Evolutionary conservation across 2,113 vertebrate genomes (phyloP).

Genomic region (Oxyruncus cristatus): DNA sequence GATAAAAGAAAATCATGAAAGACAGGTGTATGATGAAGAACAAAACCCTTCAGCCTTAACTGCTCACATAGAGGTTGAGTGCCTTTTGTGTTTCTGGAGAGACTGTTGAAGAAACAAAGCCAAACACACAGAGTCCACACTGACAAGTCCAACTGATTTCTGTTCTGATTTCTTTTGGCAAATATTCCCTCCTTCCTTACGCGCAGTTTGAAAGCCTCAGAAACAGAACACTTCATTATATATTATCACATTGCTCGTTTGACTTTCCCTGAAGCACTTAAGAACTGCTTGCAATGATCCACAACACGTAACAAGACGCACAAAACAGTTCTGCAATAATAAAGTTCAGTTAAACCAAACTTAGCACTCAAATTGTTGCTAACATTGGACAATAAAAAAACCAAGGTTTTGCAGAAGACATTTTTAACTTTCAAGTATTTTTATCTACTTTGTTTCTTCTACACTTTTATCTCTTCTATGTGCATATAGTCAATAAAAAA

Average conservation of each 20-base stretch:
- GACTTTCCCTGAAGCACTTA: not conserved
- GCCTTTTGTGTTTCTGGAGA: not conserved
- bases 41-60: not conserved
- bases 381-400: not conserved
- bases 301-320: fast-evolving
- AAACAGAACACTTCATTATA: not conserved
- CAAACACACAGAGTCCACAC: not conserved
- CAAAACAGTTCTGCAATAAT: not conserved
- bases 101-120: not conserved
- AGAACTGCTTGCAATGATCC: not conserved
- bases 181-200: not conserved
- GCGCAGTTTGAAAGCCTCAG: not conserved
- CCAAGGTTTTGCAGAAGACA: not conserved
- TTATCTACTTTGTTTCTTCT: not conserved
- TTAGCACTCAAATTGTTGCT: not conserved
- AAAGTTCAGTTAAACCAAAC: not conserved
- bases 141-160: not conserved
- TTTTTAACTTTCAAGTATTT: not conserved
- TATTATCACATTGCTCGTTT: not conserved
- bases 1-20: not conserved
- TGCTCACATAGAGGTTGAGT: not conserved
- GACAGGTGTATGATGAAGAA: not conserved
- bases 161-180: not conserved
- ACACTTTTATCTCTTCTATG: not conserved
- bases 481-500: not conserved